Conservation (phyloP, 2,113 vertebrate genomes). For the Antennarius striatus region DNA sequence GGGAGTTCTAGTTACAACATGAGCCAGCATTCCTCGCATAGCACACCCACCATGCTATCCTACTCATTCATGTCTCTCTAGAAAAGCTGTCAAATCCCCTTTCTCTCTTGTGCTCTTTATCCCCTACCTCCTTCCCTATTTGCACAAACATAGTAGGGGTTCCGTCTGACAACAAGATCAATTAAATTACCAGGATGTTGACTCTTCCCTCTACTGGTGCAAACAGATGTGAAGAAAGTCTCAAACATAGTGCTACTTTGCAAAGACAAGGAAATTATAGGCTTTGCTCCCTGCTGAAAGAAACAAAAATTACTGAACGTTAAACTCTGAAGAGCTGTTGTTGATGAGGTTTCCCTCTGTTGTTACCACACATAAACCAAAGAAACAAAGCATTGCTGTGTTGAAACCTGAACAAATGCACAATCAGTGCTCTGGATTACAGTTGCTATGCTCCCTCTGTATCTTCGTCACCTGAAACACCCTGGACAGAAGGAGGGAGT, state of each 20-base stretch:
- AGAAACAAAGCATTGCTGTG: constrained; percentile 1
- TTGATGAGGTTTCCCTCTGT: constrained; percentile 3
- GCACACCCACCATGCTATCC: constrained; percentile 72
- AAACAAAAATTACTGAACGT: constrained; percentile 18
- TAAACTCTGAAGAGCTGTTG: background rate
- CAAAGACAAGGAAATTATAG: constrained; percentile 32
- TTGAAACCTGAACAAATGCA: constrained; percentile 24
- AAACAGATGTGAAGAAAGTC: constrained; percentile 46
- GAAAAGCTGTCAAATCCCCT: constrained; percentile 21
- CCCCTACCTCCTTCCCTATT: background rate
- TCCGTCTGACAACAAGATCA: constrained; percentile 32
- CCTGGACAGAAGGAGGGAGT: constrained; percentile 25
- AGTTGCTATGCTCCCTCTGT: constrained; percentile 10
- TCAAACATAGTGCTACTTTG: constrained; percentile 25
- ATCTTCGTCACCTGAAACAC: constrained; percentile 20
- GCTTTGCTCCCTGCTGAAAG: constrained; percentile 15
- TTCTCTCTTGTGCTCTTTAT: background rate
- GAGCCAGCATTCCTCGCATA: constrained; percentile 80
- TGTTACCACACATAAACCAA: constrained; percentile 20
- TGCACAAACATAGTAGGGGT: constrained; percentile 29
- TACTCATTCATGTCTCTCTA: constrained; percentile 37
- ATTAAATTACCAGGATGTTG: constrained; percentile 34
- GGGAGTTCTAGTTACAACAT: constrained; percentile 79
- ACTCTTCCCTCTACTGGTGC: constrained; percentile 4
- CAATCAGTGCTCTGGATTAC: background rate